Conservation (phyloP, 2,113 vertebrate genomes). For the Lycocorax pyrrhopterus region DNA sequence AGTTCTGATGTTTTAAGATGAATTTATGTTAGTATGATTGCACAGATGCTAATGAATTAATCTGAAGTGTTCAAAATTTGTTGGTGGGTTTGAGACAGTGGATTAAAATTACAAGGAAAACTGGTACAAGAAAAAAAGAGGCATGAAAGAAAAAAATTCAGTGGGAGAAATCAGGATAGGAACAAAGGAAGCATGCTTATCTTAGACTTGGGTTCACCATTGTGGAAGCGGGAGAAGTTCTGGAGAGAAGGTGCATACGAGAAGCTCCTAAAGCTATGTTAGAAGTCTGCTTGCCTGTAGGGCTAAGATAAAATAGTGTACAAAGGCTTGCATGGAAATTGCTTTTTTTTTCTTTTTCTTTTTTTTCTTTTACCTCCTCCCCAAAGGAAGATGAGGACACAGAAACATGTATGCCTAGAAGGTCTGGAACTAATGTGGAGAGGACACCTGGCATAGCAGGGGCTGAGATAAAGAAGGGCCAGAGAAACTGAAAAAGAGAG, state of each 20-base stretch:
- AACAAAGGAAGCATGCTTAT: neutral
- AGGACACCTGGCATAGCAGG: constrained; percentile 55
- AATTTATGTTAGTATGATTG: neutral
- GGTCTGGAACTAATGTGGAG: constrained; percentile 50
- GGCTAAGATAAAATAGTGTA: constrained; percentile 27
- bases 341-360: neutral
- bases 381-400: neutral
- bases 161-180: neutral
- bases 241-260: neutral
- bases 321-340: neutral
- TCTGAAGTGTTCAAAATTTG: constrained; percentile 31
- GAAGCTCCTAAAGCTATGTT: neutral
- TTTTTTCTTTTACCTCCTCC: neutral
- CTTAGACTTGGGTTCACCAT: neutral
- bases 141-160: neutral
- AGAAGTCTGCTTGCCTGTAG: constrained; percentile 49
- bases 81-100: constrained; percentile 31
- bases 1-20: neutral
- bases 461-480: constrained; percentile 44
- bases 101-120: constrained; percentile 41
- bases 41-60: constrained; percentile 51
- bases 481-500: neutral
- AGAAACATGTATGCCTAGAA: constrained; percentile 1
- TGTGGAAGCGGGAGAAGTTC: neutral
- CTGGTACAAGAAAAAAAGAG: neutral